phyloP scores from a whole-genome alignment of 2,797 vertebrate genomes.

The Esox lucius region DNA sequence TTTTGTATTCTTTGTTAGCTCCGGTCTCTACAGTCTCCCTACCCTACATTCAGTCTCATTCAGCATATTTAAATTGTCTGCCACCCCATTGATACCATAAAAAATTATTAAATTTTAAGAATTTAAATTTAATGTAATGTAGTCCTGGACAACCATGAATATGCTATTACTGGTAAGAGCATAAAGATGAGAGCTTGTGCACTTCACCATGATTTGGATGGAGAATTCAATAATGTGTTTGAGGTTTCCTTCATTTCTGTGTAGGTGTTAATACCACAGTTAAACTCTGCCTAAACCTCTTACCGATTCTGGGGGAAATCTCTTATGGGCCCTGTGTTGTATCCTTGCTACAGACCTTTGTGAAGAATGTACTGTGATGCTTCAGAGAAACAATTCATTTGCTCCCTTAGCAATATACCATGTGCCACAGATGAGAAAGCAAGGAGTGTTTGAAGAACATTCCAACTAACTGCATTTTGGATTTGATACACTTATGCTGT shows the following conservation, averaged over 20 bases:
- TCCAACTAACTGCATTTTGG: no score
- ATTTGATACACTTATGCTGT: no score
- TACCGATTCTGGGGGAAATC: background rate
- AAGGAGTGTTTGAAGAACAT: background rate
- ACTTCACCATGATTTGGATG: background rate
- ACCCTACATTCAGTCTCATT: background rate
- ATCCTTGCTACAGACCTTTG: slow-evolving; percentile 6
- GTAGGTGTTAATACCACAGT: background rate
- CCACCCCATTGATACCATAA: background rate
- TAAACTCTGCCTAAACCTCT: no score
- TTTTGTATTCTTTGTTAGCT: background rate
- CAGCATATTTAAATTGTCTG: background rate
- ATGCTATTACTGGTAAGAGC: background rate
- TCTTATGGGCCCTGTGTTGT: slow-evolving; percentile 1
- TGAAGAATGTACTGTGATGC: slow-evolving; percentile 1
- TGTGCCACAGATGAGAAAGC: background rate
- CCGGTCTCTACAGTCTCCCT: background rate
- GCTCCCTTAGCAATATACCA: background rate
- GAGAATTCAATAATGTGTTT: background rate
- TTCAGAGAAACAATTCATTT: slow-evolving; percentile 7
- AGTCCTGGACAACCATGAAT: slow-evolving; percentile 1
- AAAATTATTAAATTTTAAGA: background rate
- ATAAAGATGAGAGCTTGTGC: background rate
- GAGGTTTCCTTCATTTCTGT: background rate
- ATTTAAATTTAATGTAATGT: background rate